phyloP scores from a whole-genome alignment of 2,797 vertebrate genomes.

The Anas capensis region DNA sequence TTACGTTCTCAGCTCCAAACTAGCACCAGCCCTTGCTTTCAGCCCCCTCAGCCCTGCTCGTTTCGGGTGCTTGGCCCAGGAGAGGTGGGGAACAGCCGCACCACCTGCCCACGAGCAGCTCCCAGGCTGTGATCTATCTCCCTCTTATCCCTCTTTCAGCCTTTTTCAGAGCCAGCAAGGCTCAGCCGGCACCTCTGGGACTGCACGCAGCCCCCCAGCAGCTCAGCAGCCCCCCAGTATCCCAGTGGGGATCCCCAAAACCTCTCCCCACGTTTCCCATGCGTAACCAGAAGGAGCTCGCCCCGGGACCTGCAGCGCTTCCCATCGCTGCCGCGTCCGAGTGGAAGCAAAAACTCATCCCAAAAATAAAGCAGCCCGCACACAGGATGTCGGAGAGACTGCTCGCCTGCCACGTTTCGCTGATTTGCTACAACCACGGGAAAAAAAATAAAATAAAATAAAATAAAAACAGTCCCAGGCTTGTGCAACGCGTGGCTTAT shows the following conservation, averaged over 20 bases:
- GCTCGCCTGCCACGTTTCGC: background rate
- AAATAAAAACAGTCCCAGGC: background rate
- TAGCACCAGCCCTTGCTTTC: accelerated
- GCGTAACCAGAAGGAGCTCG: background rate
- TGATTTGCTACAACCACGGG: background rate
- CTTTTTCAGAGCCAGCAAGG: too few relatives aligned
- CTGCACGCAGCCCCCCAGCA: background rate
- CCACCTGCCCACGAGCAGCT: too few relatives aligned
- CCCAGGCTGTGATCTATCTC: accelerated
- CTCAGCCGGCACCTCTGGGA: too few relatives aligned
- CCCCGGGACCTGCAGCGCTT: accelerated
- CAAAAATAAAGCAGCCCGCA: background rate
- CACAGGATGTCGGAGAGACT: conserved; percentile 16
- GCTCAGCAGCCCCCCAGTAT: background rate
- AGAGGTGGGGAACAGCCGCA: too few relatives aligned
- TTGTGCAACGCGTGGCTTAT: background rate
- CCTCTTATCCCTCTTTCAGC: too few relatives aligned
- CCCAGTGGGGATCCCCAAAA: background rate
- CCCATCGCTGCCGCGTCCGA: accelerated
- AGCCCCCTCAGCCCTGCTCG: too few relatives aligned
- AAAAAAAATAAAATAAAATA: too few relatives aligned
- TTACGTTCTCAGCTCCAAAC: too few relatives aligned
- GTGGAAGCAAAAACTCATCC: background rate
- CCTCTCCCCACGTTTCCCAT: background rate
- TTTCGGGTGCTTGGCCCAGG: too few relatives aligned